These are phyloP conservation scores for Nudaria mundana DNA, from an alignment of 2,888 invertebrate species.

Conservation along the genomic window DNA sequence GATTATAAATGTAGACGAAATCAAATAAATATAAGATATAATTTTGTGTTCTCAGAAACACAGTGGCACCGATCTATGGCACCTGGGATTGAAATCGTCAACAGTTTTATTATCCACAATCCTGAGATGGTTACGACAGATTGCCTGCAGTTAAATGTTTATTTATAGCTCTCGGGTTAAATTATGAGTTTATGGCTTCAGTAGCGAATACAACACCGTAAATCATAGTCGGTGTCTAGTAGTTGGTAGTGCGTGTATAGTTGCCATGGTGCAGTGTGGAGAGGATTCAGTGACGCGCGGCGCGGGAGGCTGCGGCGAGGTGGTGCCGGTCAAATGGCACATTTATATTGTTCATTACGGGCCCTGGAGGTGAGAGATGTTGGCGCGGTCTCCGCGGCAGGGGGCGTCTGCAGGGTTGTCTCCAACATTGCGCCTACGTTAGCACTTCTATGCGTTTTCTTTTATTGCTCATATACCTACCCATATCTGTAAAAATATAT, in stretches of 20 bases:
- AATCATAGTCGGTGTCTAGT: conserved; percentile 25
- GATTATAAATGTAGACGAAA: conserved; percentile 7
- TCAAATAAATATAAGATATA: conserved; percentile 7
- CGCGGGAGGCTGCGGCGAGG: conserved; percentile 14
- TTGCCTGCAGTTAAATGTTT: conserved; percentile 33
- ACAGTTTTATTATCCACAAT: conserved; percentile 29
- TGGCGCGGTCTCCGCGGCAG: conserved; percentile 66
- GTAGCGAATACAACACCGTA: conserved; percentile 32
- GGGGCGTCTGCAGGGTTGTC: conserved; percentile 57
- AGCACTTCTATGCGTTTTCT: too few species aligned
- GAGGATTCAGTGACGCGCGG: conserved; percentile 11
- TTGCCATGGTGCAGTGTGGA: conserved; percentile 8
- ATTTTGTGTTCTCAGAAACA: conserved; percentile 1
- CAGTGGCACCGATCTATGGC: conserved; percentile 12
- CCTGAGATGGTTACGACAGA: conserved; percentile 32
- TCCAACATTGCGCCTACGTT: background rate
- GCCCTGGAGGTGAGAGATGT: conserved; percentile 75
- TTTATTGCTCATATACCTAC: too few species aligned
- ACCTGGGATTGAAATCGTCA: conserved; percentile 26
- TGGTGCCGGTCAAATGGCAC: conserved; percentile 58
- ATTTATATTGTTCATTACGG: conserved; percentile 76
- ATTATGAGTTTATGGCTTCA: conserved; percentile 38
- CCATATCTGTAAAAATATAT: too few species aligned
- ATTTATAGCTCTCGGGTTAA: conserved; percentile 31
- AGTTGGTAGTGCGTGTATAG: conserved; percentile 6